Base-by-base conservation (phyloP, 2,888 invertebrate genomes). In the Argynnis bischoffii region DNA sequence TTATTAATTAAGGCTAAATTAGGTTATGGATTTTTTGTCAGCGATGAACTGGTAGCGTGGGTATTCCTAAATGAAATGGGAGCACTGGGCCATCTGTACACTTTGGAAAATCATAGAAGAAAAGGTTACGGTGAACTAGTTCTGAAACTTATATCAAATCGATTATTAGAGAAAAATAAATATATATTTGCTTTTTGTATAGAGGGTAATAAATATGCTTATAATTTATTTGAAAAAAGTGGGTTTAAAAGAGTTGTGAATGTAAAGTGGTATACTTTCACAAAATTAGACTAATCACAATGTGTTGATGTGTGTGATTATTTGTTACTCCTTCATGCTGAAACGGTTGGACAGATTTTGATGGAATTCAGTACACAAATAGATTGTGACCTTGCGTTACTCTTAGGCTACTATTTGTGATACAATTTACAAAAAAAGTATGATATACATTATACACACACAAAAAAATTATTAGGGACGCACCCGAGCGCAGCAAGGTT, bases 41-140 rank as follows among this genome's bases (percentile, higher is more conserved):
- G 80, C 16, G 61, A 78, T 3, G 73, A 72, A 2, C 72, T 86
- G 4, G 63, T 84, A 8, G 74, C 84, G 1, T 89, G 88, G 87
- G 76, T 81, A 0, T 77, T 82, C 11, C 71, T 87, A 11, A 84
- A 81, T 26, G 86, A 88, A 75, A 76, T 74, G 54, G 89, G 89
- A 1, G 78, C 80, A 2, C 72, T 88, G 0, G 75, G 80, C 0
- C 88, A 89, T 67, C 69, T 88, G 13, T 88, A 80, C 51, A 87
- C 86, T 0, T 16, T 86, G 26, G 81, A 85, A 69, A 73, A 78
- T 2, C 77, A 87, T 2, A 84, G 89, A 69, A 78, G 78, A 18
- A 83, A 82, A 66, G 88, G 88, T 0, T 88, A 85, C 55, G 88
- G 80, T 0, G 81, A 81, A 59, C 54, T 84, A 26, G 69, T 86